These are phyloP conservation scores for Chrysolina haemoptera DNA, from an alignment of 2,888 invertebrate genomes.

Conservation along the genomic window DNA sequence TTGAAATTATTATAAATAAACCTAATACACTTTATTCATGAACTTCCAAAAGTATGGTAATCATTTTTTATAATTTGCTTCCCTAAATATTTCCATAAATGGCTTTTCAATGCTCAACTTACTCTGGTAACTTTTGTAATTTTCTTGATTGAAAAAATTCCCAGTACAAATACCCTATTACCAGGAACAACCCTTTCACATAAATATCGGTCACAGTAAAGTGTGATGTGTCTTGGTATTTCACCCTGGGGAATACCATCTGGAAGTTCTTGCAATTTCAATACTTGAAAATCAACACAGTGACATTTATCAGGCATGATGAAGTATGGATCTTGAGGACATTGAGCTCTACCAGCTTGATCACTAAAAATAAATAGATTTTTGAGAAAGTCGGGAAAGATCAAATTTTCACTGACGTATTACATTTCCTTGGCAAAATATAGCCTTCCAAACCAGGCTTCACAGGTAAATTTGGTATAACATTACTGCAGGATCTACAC, in stretches of 20 bases:
- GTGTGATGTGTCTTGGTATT: conserved; percentile 95
- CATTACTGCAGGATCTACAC: conserved; percentile 93
- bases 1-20: too few relatives aligned
- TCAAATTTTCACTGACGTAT: conserved; percentile 77
- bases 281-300: conserved; percentile 97
- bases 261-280: conserved; percentile 97
- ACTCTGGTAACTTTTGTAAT: conserved; percentile 76
- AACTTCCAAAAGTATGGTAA: too few relatives aligned
- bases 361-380: conserved; percentile 75
- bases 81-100: too few relatives aligned
- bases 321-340: conserved; percentile 97
- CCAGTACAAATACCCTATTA: conserved; percentile 92
- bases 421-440: conserved; percentile 94
- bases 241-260: conserved; percentile 97
- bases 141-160: conserved; percentile 97
- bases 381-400: conserved; percentile 8
- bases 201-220: conserved; percentile 94
- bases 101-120: conserved; percentile 53
- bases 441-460: conserved; percentile 98
- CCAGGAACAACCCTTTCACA: conserved; percentile 98
- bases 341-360: conserved; percentile 92
- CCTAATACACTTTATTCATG: too few relatives aligned
- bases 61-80: not conserved
- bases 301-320: conserved; percentile 98
- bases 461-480: conserved; percentile 90